Base-by-base conservation (phyloP, 2,113 vertebrate species). In the Recurvirostra avosetta region DNA sequence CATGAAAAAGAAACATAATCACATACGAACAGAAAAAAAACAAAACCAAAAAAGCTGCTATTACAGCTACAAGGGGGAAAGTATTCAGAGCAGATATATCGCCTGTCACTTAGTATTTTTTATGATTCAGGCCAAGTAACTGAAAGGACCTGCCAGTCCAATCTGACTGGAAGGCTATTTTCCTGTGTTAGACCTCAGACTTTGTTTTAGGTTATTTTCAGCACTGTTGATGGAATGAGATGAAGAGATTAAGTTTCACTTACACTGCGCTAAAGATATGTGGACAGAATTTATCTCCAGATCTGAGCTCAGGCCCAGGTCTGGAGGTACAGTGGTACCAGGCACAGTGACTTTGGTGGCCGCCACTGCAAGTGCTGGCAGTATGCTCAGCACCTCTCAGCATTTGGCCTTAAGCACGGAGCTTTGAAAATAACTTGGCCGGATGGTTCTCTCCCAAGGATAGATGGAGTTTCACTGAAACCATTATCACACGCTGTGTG, bases 201-300 rank as follows among this genome's bases (percentile, higher is more conserved):
- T 89, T 84, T 82, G 59, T 89, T 96, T 97, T 77, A 50, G 22
- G 49, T 50, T 50, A 41, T 94, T 95, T 96, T 83, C 93, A 62
- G n/a, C 1, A 0, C 38, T 84, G 89, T 74, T 88, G 92, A 80
- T 70, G 75, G 74, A 94, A 93, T 32, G 55, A 96, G 79, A 94
- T 92, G 79, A 97, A 81, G 47, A 96, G 85, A 96, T 97, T 87
- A 93, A 32, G 23, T 94, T 94, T 96, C 27, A 55, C 38, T 79
- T 74, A 86, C 30, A 50, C 61, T 27, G 50, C 16, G 53, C n/a
- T 70, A 50, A 72, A 88, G 32, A 75, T 67, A 86, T 62, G 70
- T 72, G 90, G 34, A 87, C 36, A 93, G 71, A 95, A 86, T 95
- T 94, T 62, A 91, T 77, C 82, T 91, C 18, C 21, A 47, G 23